A percentile compares a stretch with the other conserved stretches of the same genome.
Conservation (phyloP, 2,888 invertebrate genomes). For the Ditula angustiorana region DNA sequence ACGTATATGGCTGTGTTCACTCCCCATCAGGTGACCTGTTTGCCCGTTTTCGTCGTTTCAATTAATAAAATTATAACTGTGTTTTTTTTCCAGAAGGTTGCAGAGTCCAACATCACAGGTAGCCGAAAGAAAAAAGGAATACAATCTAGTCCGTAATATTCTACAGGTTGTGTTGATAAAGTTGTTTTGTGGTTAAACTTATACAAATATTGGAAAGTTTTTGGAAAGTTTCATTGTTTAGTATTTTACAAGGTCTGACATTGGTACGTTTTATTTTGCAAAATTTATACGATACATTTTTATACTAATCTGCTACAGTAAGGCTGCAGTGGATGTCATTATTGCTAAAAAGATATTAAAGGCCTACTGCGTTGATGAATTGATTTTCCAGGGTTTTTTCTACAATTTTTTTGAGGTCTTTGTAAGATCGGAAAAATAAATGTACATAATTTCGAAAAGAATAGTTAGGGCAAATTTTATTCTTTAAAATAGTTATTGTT, state of each 20-base stretch:
- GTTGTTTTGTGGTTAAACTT: not conserved
- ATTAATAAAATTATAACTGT: not conserved
- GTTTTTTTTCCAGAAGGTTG: slow-evolving; percentile 68
- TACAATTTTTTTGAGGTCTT: not conserved
- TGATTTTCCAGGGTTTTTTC: no score
- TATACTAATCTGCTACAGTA: no score
- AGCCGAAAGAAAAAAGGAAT: slow-evolving; percentile 53
- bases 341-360: no score
- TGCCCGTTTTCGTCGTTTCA: slow-evolving; percentile 10
- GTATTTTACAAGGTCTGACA: no score
- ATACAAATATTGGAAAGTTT: no score
- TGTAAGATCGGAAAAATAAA: not conserved
- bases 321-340: no score
- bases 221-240: no score
- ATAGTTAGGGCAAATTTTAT: slow-evolving; percentile 25
- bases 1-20: no score
- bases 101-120: slow-evolving; percentile 77
- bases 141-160: not conserved
- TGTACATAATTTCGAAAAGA: not conserved
- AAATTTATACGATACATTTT: no score
- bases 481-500: not conserved
- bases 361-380: no score
- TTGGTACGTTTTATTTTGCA: no score
- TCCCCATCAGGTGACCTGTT: no score
- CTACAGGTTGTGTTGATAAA: not conserved